phyloP scores from a whole-genome alignment of 2,113 vertebrate genomes.

The Phoenicopterus ruber region DNA sequence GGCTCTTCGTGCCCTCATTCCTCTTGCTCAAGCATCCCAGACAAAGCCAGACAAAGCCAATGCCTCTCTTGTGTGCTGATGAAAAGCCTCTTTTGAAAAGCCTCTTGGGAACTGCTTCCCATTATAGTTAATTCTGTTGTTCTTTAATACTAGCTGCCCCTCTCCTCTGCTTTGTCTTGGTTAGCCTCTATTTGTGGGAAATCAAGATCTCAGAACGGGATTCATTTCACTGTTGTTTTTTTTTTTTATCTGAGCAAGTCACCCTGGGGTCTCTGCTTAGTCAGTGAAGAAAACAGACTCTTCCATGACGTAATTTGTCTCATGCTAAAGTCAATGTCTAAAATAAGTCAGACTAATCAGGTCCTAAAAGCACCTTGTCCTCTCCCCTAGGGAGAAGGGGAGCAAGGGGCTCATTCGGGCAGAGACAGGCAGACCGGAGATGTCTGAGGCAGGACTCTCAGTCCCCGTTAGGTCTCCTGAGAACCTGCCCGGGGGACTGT shows the following conservation, averaged over 20 bases:
- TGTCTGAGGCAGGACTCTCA: background rate
- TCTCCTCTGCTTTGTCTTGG: constrained; percentile 32
- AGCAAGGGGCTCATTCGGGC: background rate
- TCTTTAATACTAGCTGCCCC: background rate
- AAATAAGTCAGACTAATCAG: background rate
- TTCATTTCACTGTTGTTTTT: background rate
- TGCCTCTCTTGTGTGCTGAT: background rate
- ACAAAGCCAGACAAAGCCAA: constrained; percentile 13
- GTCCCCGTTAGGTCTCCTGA: background rate
- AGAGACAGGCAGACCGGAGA: background rate
- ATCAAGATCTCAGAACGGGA: background rate
- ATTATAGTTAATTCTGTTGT: constrained; percentile 16
- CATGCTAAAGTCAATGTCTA: background rate
- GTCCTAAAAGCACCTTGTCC: background rate
- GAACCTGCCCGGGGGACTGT: background rate
- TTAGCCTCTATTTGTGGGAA: constrained; percentile 3
- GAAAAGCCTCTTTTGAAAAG: constrained; percentile 35
- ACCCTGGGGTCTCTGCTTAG: background rate
- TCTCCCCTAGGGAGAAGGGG: background rate
- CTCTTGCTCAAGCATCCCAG: background rate
- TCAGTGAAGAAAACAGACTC: background rate
- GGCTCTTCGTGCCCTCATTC: background rate
- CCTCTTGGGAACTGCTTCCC: constrained; percentile 25
- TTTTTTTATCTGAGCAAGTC: background rate
- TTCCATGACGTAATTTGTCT: background rate